Percentiles rank a stretch among this genome's conserved stretches.
Evolutionary conservation across 2,113 vertebrate genomes (phyloP).

Genomic region (Saccopteryx bilineata): DNA sequence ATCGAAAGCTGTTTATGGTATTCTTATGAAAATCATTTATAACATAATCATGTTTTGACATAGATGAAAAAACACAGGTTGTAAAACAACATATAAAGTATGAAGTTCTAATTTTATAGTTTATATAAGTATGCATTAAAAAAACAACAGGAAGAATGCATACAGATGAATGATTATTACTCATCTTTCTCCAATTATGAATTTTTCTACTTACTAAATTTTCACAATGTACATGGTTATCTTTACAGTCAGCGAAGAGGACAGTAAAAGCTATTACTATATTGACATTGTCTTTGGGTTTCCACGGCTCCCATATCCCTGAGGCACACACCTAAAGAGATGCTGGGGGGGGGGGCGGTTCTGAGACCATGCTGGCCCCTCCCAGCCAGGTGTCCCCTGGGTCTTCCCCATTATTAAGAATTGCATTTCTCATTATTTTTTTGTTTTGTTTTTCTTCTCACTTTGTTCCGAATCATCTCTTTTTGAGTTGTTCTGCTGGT

Average conservation of each 20-base stretch:
- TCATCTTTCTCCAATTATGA: background rate
- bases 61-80: background rate
- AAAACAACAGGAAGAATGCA: background rate
- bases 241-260: background rate
- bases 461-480: background rate
- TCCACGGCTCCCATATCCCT: too few species aligned
- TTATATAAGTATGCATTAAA: background rate
- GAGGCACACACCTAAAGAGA: background rate
- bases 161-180: background rate
- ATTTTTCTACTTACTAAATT: background rate
- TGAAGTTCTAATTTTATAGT: background rate
- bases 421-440: background rate
- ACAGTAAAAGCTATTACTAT: fast-evolving
- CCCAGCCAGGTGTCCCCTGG: fast-evolving
- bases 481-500: background rate
- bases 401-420: background rate
- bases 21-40: background rate
- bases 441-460: background rate
- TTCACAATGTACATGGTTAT: background rate
- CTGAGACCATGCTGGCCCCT: background rate
- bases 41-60: background rate
- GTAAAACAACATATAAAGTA: background rate
- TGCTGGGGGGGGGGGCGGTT: fast-evolving
- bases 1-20: background rate
- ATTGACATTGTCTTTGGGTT: too few species aligned